These are phyloP conservation scores for Anoura caudifer DNA, from an alignment of 2,113 vertebrate genomes.

Conservation along the genomic window DNA sequence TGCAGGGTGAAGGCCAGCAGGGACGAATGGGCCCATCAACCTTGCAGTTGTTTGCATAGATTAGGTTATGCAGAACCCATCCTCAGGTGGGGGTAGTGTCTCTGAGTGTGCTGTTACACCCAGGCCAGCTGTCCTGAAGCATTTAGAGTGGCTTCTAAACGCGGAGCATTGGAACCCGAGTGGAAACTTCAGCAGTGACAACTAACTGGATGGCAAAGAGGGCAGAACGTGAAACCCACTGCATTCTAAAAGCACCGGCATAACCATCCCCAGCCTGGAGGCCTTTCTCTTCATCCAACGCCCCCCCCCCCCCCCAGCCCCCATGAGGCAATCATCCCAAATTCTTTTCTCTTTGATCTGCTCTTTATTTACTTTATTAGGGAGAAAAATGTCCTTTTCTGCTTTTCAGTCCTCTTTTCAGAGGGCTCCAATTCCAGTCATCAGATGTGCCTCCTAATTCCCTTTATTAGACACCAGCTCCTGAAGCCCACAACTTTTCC, in stretches of 20 bases:
- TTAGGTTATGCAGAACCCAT: background rate
- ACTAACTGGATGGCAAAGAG: background rate
- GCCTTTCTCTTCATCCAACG: too few species aligned
- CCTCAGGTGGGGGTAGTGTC: background rate
- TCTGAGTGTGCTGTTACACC: background rate
- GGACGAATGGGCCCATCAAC: background rate
- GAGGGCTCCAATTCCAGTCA: slow-evolving; percentile 11
- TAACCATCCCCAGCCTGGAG: background rate
- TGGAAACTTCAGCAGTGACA: background rate
- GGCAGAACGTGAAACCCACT: fast-evolving
- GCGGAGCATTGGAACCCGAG: background rate
- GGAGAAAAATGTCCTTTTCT: slow-evolving; percentile 49
- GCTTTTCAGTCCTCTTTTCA: slow-evolving; percentile 37
- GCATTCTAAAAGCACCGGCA: background rate
- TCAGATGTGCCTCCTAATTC: slow-evolving; percentile 51
- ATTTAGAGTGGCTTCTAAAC: background rate
- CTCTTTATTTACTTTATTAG: slow-evolving; percentile 44
- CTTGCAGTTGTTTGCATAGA: background rate
- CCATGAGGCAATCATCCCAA: background rate
- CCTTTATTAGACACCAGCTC: slow-evolving; percentile 52
- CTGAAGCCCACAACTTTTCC: background rate
- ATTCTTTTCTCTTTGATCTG: slow-evolving; percentile 46
- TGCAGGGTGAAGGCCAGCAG: background rate
- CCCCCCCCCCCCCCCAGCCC: too few species aligned
- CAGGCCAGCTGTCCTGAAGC: background rate